Evolutionary conservation across 2,888 invertebrate genomes (phyloP).

Genomic region (Leucoptera coffeella): DNA sequence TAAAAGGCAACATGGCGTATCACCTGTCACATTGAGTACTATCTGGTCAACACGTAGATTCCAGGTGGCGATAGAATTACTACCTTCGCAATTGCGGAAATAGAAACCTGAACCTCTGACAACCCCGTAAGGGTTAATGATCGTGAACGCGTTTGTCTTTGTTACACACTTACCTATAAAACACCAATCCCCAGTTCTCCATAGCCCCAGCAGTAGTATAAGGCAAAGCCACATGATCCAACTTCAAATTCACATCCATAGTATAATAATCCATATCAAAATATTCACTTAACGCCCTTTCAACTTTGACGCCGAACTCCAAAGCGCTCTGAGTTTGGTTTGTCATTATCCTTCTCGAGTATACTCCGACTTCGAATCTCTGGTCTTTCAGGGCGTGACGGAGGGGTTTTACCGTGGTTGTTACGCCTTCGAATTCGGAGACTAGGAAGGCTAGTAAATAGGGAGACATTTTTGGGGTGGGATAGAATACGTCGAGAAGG

Average conservation of each 20-base stretch:
- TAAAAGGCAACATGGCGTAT: too few species aligned
- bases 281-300: constrained; percentile 47
- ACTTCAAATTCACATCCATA: constrained; percentile 57
- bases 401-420: too few species aligned
- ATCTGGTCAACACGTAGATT: too few species aligned
- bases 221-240: constrained; percentile 80
- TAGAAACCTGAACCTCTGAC: too few species aligned
- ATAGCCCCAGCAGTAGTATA: constrained; percentile 82
- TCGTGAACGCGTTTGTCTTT: too few species aligned
- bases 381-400: constrained; percentile 13
- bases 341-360: constrained; percentile 62
- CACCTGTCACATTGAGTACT: too few species aligned
- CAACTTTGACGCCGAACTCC: constrained; percentile 48
- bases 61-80: too few species aligned
- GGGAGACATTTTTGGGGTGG: constrained; percentile 67
- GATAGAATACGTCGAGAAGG: constrained; percentile 52
- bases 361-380: constrained; percentile 50
- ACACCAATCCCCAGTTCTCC: constrained; percentile 90
- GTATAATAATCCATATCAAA: constrained; percentile 48
- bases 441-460: constrained; percentile 81
- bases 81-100: too few species aligned
- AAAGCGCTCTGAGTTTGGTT: constrained; percentile 61
- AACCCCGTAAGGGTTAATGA: too few species aligned
- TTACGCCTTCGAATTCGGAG: too few species aligned
- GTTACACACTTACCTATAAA: constrained; percentile 71